A percentile compares a stretch with the other conserved stretches of the same genome.
These are phyloP conservation scores for Lophotriccus pileatus DNA, from an alignment of 2,797 vertebrate species.

Conservation along the genomic window DNA sequence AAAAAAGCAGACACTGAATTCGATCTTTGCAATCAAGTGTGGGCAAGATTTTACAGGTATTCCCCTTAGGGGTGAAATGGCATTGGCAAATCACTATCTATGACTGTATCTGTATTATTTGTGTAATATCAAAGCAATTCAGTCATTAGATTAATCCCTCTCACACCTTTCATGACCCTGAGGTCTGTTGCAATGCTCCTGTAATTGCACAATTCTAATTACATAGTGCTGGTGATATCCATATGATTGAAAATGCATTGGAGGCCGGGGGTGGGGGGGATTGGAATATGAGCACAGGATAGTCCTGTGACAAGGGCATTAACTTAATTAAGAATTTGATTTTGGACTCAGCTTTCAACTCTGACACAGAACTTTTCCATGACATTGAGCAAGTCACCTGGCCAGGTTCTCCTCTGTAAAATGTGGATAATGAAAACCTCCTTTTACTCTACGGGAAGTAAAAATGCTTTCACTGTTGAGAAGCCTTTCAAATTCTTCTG, in stretches of 20 bases:
- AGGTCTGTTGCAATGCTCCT: slow-evolving; percentile 28
- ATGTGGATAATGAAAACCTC: not conserved
- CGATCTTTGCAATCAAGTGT: not conserved
- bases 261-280: not conserved
- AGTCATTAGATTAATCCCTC: not conserved
- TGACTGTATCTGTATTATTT: not conserved
- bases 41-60: slow-evolving; percentile 21
- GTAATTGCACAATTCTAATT: slow-evolving; percentile 37
- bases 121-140: not conserved
- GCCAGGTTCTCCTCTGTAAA: not conserved
- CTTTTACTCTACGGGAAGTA: not conserved
- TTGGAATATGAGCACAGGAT: not conserved
- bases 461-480: slow-evolving; percentile 1
- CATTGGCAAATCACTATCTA: slow-evolving; percentile 9
- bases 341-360: not conserved
- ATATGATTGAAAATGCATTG: not conserved
- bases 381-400: not conserved
- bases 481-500: slow-evolving; percentile 12
- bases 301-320: not conserved
- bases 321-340: not conserved
- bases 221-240: slow-evolving; percentile 6
- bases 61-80: not conserved
- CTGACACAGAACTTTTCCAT: not conserved
- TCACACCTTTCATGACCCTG: slow-evolving; percentile 25
- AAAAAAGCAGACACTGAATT: not conserved